A percentile compares a stretch with the other conserved stretches of the same genome.
phyloP scores from a whole-genome alignment of 2,888 invertebrate species.

The Sepioteuthis lessoniana region DNA sequence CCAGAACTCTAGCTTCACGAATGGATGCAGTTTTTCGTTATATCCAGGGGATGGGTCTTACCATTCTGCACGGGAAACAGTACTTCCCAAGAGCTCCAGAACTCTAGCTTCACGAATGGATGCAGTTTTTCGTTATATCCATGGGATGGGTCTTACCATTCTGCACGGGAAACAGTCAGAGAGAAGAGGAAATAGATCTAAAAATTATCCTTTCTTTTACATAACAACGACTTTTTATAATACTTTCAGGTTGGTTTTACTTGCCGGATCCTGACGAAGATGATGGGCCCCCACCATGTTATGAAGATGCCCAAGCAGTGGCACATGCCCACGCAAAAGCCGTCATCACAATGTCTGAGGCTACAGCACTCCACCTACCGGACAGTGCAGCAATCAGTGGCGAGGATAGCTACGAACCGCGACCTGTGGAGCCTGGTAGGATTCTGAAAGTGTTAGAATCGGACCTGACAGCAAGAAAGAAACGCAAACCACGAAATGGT shows the following conservation, averaged over 20 bases:
- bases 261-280: neutral
- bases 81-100: too few species aligned
- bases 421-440: neutral
- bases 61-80: too few species aligned
- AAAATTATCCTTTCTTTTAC: too few species aligned
- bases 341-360: conserved; percentile 38
- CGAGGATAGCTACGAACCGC: neutral
- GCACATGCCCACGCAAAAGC: neutral
- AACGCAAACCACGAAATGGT: neutral
- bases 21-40: too few species aligned
- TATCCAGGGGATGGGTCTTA: too few species aligned
- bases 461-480: neutral
- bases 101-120: too few species aligned
- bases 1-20: too few species aligned
- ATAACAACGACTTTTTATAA: neutral
- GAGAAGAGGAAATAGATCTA: too few species aligned
- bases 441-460: conserved; percentile 34
- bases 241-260: conserved; percentile 38
- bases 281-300: neutral
- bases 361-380: neutral
- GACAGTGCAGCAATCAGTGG: conserved; percentile 41
- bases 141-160: too few species aligned
- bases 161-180: too few species aligned
- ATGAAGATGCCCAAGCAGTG: conserved; percentile 38
- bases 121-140: too few species aligned